A percentile compares a stretch with the other conserved stretches of the same genome.
Conservation (phyloP, 2,113 vertebrate species). For the Lutjanus erythropterus region DNA sequence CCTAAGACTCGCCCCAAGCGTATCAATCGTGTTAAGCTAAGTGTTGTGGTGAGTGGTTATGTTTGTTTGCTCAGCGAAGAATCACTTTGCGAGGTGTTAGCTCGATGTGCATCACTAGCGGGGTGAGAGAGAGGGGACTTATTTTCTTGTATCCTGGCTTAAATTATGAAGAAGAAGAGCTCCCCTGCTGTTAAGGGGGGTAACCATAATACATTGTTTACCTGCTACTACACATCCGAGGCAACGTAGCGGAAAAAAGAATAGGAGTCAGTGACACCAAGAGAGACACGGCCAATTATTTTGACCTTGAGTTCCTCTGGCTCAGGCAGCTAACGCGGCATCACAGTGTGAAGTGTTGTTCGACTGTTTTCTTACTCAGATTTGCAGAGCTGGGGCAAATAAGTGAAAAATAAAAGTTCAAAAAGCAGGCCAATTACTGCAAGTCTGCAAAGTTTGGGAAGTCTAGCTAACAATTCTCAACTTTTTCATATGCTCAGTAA, state of each 20-base stretch:
- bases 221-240: slow-evolving; percentile 46
- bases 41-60: slow-evolving; percentile 44
- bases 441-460: slow-evolving; percentile 45
- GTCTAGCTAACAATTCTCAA: slow-evolving; percentile 35
- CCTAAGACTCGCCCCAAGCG: slow-evolving; percentile 39
- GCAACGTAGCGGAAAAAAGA: slow-evolving; percentile 22
- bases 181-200: slow-evolving; percentile 39
- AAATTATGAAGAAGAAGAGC: slow-evolving; percentile 58
- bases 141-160: slow-evolving; percentile 49
- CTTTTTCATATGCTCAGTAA: slow-evolving; percentile 57
- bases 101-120: slow-evolving; percentile 57
- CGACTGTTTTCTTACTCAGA: slow-evolving; percentile 23
- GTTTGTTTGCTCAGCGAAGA: slow-evolving; percentile 66
- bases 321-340: slow-evolving; percentile 19
- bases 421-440: slow-evolving; percentile 69
- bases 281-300: slow-evolving; percentile 68
- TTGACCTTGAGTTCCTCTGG: slow-evolving; percentile 56
- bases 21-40: slow-evolving; percentile 43
- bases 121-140: slow-evolving; percentile 59
- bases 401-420: slow-evolving; percentile 45
- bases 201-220: slow-evolving; percentile 61
- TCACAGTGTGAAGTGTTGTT: slow-evolving; percentile 41
- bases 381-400: slow-evolving; percentile 30
- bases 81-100: slow-evolving; percentile 66
- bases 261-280: slow-evolving; percentile 47